Evolutionary conservation across 2,888 invertebrate species (phyloP).

Genomic region (Pedicia rivosa): DNA sequence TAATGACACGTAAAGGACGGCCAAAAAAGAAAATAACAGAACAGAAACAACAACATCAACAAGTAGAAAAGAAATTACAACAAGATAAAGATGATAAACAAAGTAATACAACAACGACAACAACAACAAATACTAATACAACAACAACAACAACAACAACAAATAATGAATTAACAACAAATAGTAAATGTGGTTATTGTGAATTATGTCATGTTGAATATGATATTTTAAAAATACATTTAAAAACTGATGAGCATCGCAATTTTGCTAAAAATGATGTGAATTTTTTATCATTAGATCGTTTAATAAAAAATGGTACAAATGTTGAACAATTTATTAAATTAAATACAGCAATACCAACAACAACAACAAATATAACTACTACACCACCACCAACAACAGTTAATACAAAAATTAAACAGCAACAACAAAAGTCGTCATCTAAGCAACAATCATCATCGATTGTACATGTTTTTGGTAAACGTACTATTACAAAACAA

Average conservation of each 20-base stretch:
- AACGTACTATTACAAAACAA: too few relatives aligned
- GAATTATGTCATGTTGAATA: conserved; percentile 68
- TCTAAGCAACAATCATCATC: too few relatives aligned
- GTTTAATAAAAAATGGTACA: conserved; percentile 47
- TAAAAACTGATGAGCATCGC: conserved; percentile 56
- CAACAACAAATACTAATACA: conserved; percentile 14
- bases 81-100: conserved; percentile 10
- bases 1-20: conserved; percentile 27
- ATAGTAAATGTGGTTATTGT: conserved; percentile 48
- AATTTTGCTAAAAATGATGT: conserved; percentile 56
- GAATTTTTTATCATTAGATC: conserved; percentile 59
- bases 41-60: too few relatives aligned
- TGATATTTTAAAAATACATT: conserved; percentile 48
- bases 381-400: too few relatives aligned
- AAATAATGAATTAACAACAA: conserved; percentile 11
- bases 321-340: conserved; percentile 54
- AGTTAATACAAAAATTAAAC: too few relatives aligned
- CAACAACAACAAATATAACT: conserved; percentile 28
- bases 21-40: conserved; percentile 10
- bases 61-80: conserved; percentile 1
- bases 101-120: conserved; percentile 16
- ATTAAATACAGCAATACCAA: conserved; percentile 34
- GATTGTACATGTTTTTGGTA: too few relatives aligned
- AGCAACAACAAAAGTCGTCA: too few relatives aligned
- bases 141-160: conserved; percentile 14